Evolutionary conservation across 2,888 invertebrate genomes (phyloP).

Genomic region (Pyrrhia umbra): DNA sequence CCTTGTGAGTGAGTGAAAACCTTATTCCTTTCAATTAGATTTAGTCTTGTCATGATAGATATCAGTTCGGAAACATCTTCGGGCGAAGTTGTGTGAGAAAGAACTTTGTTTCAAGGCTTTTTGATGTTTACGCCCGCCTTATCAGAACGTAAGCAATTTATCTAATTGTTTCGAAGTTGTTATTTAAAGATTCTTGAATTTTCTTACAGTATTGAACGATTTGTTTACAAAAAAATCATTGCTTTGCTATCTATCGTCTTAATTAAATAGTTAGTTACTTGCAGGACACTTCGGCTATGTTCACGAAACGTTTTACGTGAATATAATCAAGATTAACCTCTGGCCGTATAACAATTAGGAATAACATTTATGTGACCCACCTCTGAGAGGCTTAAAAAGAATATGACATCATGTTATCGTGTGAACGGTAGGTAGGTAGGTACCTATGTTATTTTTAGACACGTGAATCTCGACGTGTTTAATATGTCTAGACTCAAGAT

Average conservation of each 20-base stretch:
- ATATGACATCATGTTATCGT: constrained; percentile 66
- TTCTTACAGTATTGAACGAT: background rate
- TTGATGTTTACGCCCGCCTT: constrained; percentile 10
- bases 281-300: background rate
- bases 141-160: constrained; percentile 11
- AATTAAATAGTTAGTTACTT: background rate
- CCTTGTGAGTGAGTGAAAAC: constrained; percentile 23
- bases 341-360: constrained; percentile 38
- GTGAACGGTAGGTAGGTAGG: constrained; percentile 7
- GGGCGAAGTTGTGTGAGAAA: background rate
- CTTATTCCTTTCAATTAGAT: constrained; percentile 12
- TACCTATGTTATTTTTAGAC: constrained; percentile 46
- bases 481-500: constrained; percentile 34
- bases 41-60: background rate
- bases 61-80: background rate
- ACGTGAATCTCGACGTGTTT: constrained; percentile 32
- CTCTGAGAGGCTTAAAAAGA: constrained; percentile 49
- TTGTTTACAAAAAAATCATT: background rate
- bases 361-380: constrained; percentile 42
- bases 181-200: constrained; percentile 4
- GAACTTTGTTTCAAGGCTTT: constrained; percentile 4
- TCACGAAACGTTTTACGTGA: constrained; percentile 2
- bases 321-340: constrained; percentile 32
- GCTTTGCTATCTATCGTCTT: too few species aligned
- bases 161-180: constrained; percentile 19